Percentiles rank a stretch among this genome's conserved stretches.
phyloP scores from a whole-genome alignment of 2,797 vertebrate genomes.

The Cheirogaleus major region DNA sequence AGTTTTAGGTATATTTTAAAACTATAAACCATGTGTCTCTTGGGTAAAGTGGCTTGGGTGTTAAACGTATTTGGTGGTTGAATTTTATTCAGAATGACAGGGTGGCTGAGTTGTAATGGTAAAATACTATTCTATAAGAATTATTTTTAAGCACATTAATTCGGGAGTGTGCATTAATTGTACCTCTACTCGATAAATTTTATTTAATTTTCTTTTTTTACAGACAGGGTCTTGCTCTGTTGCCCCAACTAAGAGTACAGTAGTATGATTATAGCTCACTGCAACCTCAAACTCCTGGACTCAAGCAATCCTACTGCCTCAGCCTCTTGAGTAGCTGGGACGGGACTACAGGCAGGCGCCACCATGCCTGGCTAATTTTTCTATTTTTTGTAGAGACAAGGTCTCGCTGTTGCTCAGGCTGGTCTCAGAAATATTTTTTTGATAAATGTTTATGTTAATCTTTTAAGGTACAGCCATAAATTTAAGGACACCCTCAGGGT shows the following conservation, averaged over 20 bases:
- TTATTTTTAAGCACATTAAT: conserved; percentile 25
- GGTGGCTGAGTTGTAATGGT: conserved; percentile 12
- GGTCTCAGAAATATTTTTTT: neutral
- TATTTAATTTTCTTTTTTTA: neutral
- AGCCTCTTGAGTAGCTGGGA: neutral
- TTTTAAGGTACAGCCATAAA: conserved; percentile 24
- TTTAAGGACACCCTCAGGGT: conserved; percentile 1
- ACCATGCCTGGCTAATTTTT: neutral
- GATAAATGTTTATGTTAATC: conserved; percentile 42
- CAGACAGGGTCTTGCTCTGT: neutral
- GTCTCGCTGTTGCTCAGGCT: neutral
- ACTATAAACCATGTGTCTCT: neutral
- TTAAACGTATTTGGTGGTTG: conserved; percentile 46
- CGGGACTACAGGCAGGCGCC: neutral
- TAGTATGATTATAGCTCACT: neutral
- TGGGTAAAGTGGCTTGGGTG: neutral
- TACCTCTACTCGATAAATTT: neutral
- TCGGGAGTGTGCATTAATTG: conserved; percentile 41
- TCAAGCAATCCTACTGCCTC: neutral
- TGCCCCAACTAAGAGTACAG: neutral
- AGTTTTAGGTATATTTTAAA: conserved; percentile 40
- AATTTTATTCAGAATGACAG: conserved; percentile 64
- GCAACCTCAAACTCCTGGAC: neutral
- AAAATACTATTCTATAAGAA: neutral
- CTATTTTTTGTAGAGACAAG: neutral